Base-by-base conservation (phyloP, 2,113 vertebrate genomes). In the Perccottus glenii region DNA sequence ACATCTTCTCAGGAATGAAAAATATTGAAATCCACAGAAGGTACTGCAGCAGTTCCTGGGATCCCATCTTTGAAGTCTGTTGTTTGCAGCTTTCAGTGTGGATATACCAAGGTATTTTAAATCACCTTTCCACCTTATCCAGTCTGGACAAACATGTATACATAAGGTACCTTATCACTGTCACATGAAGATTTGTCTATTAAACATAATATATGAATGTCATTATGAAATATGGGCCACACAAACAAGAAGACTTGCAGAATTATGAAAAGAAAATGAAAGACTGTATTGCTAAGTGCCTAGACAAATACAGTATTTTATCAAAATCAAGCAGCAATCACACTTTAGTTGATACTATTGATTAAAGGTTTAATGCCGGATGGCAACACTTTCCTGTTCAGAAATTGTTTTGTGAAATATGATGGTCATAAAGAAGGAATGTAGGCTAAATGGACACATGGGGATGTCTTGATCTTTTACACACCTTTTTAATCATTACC, bases 101-200 rank as follows among this genome's bases (percentile, higher is more conserved):
- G 51, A 67, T 48, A 72, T 57, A 64, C 4, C 11, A 11, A 57
- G 44, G 60, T 64, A 56, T 61, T 35, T 55, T 11, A 70, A 47
- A 51, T 57, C 61, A 64, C n/a, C 14, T 10, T 64, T 27, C n/a
- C 52, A 63, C 43, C 11, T 60, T 62, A 4, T 64, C 35, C 45
- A 43, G 12, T 55, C 64, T 53, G 12, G 36, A 44, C 53, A 70
- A 70, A 15, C 46, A 75, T 66, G 67, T 61, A 59, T 60, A 63
- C 67, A 75, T 61, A 15, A 68, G 60, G 36, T 7, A 49, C 8
- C 69, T 77, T 64, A 66, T 67, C 70, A n/a, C 35, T 40, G 32
- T 60, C 33, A 63, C 63, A 43, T 43, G 61, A 46, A n/a, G 56
- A 19, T 40, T 44, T n/a, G 48, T 58, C 64, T 27, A 64, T 35